Percentiles rank a stretch among this genome's conserved stretches.
Conservation (phyloP, 2,113 vertebrate genomes). For the Erpornis zantholeuca region DNA sequence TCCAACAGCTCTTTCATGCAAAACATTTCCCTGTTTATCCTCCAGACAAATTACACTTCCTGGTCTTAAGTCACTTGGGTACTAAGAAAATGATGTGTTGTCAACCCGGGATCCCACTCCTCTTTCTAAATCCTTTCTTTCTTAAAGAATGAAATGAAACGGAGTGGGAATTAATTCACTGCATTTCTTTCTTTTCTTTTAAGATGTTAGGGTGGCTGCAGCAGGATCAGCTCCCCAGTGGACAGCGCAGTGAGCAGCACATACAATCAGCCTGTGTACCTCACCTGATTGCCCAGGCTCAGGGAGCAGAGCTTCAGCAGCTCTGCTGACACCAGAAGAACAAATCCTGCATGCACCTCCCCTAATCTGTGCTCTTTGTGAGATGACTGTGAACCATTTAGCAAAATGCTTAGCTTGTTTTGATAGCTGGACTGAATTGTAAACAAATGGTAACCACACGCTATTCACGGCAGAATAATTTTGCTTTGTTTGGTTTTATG, state of each 20-base stretch:
- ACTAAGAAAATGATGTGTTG: not conserved
- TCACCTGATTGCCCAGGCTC: not conserved
- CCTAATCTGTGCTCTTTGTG: not conserved
- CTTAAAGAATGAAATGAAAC: not conserved
- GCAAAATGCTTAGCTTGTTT: slow-evolving; percentile 40
- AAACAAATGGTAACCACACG: slow-evolving; percentile 37
- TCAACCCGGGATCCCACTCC: not conserved
- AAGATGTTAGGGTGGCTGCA: not conserved
- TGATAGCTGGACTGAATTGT: slow-evolving; percentile 49
- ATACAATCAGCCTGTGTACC: no score
- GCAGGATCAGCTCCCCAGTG: not conserved
- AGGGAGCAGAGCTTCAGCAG: not conserved
- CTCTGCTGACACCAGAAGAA: not conserved
- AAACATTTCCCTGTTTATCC: slow-evolving; percentile 21
- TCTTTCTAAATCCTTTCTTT: not conserved
- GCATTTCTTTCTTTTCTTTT: not conserved
- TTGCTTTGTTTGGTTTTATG: slow-evolving; percentile 30
- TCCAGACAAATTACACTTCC: slow-evolving; percentile 13
- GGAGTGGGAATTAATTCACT: not conserved
- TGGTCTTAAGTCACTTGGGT: not conserved
- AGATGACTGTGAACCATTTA: not conserved
- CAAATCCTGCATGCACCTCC: not conserved
- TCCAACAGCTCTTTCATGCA: slow-evolving; percentile 6
- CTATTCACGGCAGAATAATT: not conserved
- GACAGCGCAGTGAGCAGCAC: not conserved